Percentiles rank a stretch among this genome's conserved stretches.
Evolutionary conservation across 2,797 vertebrate species (phyloP).

Genomic region (Esox lucius): DNA sequence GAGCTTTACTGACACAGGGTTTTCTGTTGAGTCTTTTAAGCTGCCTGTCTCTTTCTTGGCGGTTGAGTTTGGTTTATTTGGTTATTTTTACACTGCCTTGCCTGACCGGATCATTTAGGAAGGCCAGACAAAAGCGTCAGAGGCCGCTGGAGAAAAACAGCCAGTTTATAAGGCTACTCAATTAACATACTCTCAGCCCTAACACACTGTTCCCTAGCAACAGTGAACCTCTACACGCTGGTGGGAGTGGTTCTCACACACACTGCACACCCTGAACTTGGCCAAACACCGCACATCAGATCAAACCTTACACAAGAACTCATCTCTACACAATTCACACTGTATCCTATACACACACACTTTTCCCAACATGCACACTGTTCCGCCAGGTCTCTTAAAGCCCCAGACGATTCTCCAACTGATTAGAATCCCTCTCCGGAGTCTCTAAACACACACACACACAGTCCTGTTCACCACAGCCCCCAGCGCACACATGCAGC

Average conservation of each 20-base stretch:
- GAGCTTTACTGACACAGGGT: conserved; percentile 9
- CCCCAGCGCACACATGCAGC: conserved; percentile 28
- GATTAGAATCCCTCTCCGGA: conserved; percentile 61
- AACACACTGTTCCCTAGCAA: not conserved
- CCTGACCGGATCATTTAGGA: not conserved
- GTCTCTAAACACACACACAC: conserved; percentile 48
- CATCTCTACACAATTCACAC: not conserved
- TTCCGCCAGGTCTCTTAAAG: conserved; percentile 24
- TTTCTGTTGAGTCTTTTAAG: conserved; percentile 15
- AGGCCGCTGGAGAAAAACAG: not conserved
- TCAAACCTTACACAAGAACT: not conserved
- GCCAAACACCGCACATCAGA: not conserved
- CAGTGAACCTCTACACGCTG: not conserved
- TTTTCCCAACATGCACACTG: conserved; percentile 26
- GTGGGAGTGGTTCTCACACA: not conserved
- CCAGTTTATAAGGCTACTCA: not conserved
- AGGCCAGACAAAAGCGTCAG: conserved; percentile 1
- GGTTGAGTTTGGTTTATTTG: conserved; percentile 22
- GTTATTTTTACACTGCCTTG: conserved; percentile 6
- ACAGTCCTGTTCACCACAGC: conserved; percentile 18
- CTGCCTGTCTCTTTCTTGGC: conserved; percentile 9
- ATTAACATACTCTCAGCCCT: not conserved
- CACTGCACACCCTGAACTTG: not conserved
- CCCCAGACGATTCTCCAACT: conserved; percentile 62
- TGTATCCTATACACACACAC: not conserved